Percentiles rank a stretch among this genome's conserved stretches.
phyloP scores from a whole-genome alignment of 2,888 invertebrate species.

The Peribatodes rhomboidaria region DNA sequence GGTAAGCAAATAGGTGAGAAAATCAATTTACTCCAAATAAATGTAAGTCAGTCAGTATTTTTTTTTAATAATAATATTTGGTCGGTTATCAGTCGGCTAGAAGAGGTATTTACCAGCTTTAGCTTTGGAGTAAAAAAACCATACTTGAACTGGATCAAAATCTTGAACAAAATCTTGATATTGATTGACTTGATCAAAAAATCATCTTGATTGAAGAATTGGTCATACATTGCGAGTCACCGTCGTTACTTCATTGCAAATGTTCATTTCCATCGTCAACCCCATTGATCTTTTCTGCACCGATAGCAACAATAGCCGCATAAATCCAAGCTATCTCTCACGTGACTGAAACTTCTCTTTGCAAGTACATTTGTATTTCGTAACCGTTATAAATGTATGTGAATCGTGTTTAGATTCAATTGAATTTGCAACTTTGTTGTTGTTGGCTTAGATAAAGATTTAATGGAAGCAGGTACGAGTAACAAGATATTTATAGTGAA shows the following conservation, averaged over 20 bases:
- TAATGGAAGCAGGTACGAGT: constrained; percentile 13
- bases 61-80: too few relatives aligned
- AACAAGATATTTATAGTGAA: constrained; percentile 9
- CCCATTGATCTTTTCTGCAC: constrained; percentile 14
- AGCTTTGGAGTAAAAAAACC: too few relatives aligned
- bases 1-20: too few relatives aligned
- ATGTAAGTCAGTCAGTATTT: too few relatives aligned
- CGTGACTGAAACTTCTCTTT: constrained; percentile 17
- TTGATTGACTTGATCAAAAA: too few relatives aligned
- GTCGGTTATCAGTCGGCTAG: too few relatives aligned
- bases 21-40: too few relatives aligned
- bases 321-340: constrained; percentile 24
- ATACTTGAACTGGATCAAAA: too few relatives aligned
- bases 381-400: constrained; percentile 21
- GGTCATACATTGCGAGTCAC: neutral
- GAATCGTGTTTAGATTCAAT: constrained; percentile 21
- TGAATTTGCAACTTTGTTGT: constrained; percentile 29
- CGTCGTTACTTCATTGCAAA: constrained; percentile 7
- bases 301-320: constrained; percentile 13
- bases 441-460: constrained; percentile 20
- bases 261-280: constrained; percentile 11
- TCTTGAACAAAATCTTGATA: too few relatives aligned
- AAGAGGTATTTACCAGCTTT: too few relatives aligned
- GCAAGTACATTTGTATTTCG: constrained; percentile 14
- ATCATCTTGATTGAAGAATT: constrained; percentile 8